phyloP scores from a whole-genome alignment of 2,797 vertebrate species.

The Bradypus variegatus region DNA sequence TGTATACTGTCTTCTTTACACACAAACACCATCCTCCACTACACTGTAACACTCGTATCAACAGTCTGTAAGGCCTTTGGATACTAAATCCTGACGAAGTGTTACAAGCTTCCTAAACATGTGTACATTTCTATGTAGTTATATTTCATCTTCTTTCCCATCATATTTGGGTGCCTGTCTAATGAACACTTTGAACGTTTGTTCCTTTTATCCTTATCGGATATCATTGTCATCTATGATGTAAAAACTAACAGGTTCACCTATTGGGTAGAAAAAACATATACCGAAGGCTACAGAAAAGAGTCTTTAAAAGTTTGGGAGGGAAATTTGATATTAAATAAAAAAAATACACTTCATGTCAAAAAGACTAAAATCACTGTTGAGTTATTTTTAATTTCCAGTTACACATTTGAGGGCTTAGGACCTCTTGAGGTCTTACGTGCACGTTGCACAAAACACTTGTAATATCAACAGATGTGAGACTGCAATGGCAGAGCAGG shows the following conservation, averaged over 20 bases:
- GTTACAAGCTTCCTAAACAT: not conserved
- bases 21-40: not conserved
- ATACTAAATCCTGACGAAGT: not conserved
- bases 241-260: not conserved
- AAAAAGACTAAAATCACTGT: not conserved
- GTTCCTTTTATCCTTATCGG: not conserved
- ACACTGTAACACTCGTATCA: not conserved
- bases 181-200: not conserved
- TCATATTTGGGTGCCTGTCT: not conserved
- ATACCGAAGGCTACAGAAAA: not conserved
- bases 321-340: not conserved
- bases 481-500: not conserved
- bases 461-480: not conserved
- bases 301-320: not conserved
- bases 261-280: not conserved
- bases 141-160: not conserved
- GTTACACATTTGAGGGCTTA: not conserved
- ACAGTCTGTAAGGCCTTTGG: not conserved
- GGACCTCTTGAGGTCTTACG: not conserved
- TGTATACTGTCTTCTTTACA: not conserved
- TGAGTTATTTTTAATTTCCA: not conserved
- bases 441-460: not conserved
- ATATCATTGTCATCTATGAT: not conserved
- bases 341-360: not conserved
- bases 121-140: not conserved